A percentile compares a stretch with the other conserved stretches of the same genome.
These are phyloP conservation scores for Phallusia fumigata DNA, from an alignment of 23 tunicate species.

Conservation along the genomic window DNA sequence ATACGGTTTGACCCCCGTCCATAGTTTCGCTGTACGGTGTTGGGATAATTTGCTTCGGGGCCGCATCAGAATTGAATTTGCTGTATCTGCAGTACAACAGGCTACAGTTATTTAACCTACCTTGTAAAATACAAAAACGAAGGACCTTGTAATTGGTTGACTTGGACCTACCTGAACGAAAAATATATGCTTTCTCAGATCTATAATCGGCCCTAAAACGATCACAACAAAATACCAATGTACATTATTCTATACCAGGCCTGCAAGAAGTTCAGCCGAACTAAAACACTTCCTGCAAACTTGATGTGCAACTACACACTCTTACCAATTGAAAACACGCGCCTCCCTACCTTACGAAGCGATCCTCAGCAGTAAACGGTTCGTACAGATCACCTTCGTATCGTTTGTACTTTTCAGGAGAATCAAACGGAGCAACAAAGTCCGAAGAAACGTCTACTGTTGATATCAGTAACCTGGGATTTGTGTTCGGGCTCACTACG, in stretches of 20 bases:
- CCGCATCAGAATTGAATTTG: neutral
- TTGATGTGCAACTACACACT: no score
- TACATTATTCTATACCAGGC: no score
- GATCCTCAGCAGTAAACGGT: slow-evolving; percentile 54
- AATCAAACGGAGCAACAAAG: slow-evolving; percentile 43
- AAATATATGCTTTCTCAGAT: no score
- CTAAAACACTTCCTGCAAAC: no score
- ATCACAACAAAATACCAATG: no score
- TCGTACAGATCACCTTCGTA: slow-evolving; percentile 57
- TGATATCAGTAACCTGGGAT: neutral
- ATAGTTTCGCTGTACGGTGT: slow-evolving; percentile 9
- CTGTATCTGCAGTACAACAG: neutral
- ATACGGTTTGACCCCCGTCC: neutral
- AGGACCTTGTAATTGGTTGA: no score
- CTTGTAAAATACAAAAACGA: no score
- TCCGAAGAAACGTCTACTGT: slow-evolving; percentile 30
- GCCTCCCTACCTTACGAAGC: slow-evolving; percentile 46
- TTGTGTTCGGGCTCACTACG: slow-evolving; percentile 11
- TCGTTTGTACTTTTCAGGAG: slow-evolving; percentile 55
- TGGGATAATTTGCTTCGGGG: slow-evolving; percentile 39
- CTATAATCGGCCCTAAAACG: no score
- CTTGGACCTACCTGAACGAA: no score
- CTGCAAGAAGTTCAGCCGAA: no score
- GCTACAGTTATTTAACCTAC: no score
- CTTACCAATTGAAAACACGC: no score